Percentiles rank a stretch among this genome's conserved stretches.
Conservation (phyloP, 2,888 invertebrate species). For the Sussaba pulchella region DNA sequence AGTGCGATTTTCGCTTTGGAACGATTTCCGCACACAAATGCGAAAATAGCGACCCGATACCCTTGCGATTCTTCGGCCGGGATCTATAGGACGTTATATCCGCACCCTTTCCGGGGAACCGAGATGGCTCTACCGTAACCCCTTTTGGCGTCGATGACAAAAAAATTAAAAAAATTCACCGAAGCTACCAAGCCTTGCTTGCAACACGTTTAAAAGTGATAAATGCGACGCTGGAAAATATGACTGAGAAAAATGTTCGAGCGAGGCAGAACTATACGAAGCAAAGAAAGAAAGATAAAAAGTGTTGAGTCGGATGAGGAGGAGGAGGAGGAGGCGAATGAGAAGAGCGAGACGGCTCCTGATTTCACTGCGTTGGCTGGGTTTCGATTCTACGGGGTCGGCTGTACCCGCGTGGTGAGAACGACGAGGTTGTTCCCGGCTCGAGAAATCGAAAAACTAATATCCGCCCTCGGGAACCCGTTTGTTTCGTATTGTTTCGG, state of each 20-base stretch:
- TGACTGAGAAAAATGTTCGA: slow-evolving; percentile 82
- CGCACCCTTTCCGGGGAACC: slow-evolving; percentile 53
- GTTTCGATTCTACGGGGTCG: too few relatives aligned
- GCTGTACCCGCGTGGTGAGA: slow-evolving; percentile 56
- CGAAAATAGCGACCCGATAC: slow-evolving; percentile 29
- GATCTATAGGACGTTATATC: slow-evolving; percentile 55
- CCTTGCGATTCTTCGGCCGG: slow-evolving; percentile 50
- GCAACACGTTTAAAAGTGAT: slow-evolving; percentile 82
- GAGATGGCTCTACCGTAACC: slow-evolving; percentile 47
- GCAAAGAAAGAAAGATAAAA: slow-evolving; percentile 44
- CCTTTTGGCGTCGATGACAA: slow-evolving; percentile 40
- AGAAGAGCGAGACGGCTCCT: slow-evolving; percentile 25
- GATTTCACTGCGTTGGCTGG: slow-evolving; percentile 58
- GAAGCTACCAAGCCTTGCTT: slow-evolving; percentile 63
- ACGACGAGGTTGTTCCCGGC: slow-evolving; percentile 70
- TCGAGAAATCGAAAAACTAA: slow-evolving; percentile 84
- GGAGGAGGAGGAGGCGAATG: slow-evolving; percentile 8
- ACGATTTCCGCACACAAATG: slow-evolving; percentile 12
- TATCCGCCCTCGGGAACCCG: slow-evolving; percentile 83
- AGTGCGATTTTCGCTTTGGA: slow-evolving; percentile 21
- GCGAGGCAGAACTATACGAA: slow-evolving; percentile 64
- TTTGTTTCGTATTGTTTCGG: slow-evolving; percentile 84
- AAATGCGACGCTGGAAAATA: slow-evolving; percentile 82
- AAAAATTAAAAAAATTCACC: slow-evolving; percentile 41
- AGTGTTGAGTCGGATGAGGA: slow-evolving; percentile 11